Percentiles rank a stretch among this genome's conserved stretches.
Evolutionary conservation across 2,888 invertebrate genomes (phyloP).

Genomic region (Bembecia ichneumoniformis): DNA sequence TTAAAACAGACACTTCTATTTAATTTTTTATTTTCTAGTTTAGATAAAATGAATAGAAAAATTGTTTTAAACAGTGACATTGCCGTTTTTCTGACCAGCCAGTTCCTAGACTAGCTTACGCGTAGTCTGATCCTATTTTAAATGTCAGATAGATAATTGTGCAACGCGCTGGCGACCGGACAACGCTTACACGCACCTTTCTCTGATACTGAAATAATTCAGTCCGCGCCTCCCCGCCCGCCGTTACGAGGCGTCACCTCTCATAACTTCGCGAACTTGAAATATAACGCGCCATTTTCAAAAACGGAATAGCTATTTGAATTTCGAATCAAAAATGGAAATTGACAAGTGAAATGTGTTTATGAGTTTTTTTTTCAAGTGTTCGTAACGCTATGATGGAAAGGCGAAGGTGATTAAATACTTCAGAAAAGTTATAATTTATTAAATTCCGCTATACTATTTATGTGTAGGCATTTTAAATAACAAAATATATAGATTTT

Average conservation of each 20-base stretch:
- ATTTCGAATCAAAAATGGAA: too few relatives aligned
- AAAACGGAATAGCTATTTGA: too few relatives aligned
- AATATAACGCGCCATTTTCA: too few relatives aligned
- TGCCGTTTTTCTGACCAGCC: neutral
- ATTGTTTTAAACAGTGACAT: too few relatives aligned
- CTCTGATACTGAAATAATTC: conserved; percentile 40
- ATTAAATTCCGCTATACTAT: neutral
- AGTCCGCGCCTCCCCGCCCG: conserved; percentile 31
- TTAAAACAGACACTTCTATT: too few relatives aligned
- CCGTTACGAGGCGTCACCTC: too few relatives aligned
- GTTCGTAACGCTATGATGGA: conserved; percentile 32
- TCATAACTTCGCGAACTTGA: too few relatives aligned
- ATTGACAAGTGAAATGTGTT: too few relatives aligned
- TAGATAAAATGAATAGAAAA: too few relatives aligned
- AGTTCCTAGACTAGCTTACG: conserved; percentile 35
- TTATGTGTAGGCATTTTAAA: neutral
- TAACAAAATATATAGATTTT: neutral
- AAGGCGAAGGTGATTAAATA: conserved; percentile 56
- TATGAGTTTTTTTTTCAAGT: too few relatives aligned
- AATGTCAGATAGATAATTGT: conserved; percentile 72
- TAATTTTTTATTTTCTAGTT: too few relatives aligned
- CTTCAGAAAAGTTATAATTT: neutral
- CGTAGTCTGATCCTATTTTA: conserved; percentile 64
- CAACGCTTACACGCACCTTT: conserved; percentile 40
- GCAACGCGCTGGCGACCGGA: conserved; percentile 60